A percentile compares a stretch with the other conserved stretches of the same genome.
Evolutionary conservation across 1,140 invertebrate genomes (phyloP).

Genomic region (Cydia splendana): DNA sequence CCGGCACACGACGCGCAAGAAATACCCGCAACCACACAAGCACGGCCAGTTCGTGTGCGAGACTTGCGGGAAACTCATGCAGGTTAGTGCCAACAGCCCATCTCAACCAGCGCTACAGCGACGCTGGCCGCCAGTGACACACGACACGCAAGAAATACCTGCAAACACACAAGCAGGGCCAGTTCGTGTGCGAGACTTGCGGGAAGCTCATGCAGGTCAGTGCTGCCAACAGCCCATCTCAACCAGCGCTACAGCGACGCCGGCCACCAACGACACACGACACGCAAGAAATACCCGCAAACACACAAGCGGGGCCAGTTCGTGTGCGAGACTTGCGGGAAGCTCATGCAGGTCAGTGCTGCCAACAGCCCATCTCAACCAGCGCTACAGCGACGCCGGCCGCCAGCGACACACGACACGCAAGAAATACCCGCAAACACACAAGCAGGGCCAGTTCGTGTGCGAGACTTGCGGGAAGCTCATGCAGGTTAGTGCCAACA

Average conservation of each 20-base stretch:
- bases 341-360: background rate
- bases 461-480: too few species aligned
- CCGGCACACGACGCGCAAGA: background rate
- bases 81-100: background rate
- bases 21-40: too few species aligned
- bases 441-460: too few species aligned
- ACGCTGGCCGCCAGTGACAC: background rate
- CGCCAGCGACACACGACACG: too few species aligned
- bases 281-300: background rate
- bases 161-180: background rate
- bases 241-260: background rate
- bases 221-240: background rate
- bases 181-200: slow-evolving; percentile 15
- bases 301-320: background rate
- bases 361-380: too few species aligned
- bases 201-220: background rate
- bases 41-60: too few species aligned
- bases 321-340: slow-evolving; percentile 16
- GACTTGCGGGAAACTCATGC: too few species aligned
- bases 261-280: background rate
- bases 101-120: background rate
- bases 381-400: too few species aligned
- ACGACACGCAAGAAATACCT: background rate
- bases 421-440: too few species aligned
- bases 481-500: background rate